Percentiles rank a stretch among this genome's conserved stretches.
These are phyloP conservation scores for Apostichopus californicus DNA, from an alignment of 35 echinoderm and acorn worm genomes.

Conservation along the genomic window DNA sequence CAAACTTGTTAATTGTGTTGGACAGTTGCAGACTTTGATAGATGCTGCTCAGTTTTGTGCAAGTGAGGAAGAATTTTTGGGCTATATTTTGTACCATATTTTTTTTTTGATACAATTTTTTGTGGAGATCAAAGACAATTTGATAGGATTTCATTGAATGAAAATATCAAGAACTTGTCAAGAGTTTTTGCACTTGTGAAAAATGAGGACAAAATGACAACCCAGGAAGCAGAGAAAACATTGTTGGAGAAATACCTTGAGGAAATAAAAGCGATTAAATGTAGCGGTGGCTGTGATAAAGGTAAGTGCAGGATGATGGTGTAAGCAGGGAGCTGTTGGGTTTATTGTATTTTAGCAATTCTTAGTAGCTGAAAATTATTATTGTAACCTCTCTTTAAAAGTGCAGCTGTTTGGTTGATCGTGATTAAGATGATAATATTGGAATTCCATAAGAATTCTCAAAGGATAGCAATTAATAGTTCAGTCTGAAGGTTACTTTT, in stretches of 20 bases:
- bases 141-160: not conserved
- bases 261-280: constrained; percentile 53
- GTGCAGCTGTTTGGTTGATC: too few species aligned
- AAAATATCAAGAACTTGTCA: not conserved
- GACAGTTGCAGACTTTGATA: not conserved
- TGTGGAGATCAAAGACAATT: too few species aligned
- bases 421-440: too few species aligned
- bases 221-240: constrained; percentile 39
- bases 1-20: not conserved
- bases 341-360: too few species aligned
- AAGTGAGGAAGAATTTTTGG: not conserved
- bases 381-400: too few species aligned
- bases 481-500: too few species aligned
- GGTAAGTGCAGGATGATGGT: not conserved
- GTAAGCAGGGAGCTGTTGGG: too few species aligned
- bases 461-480: too few species aligned
- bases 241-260: constrained; percentile 53
- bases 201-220: constrained; percentile 48
- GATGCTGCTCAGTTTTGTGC: not conserved
- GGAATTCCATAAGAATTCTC: too few species aligned
- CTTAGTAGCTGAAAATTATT: too few species aligned
- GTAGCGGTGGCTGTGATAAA: constrained; percentile 46
- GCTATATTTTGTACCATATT: not conserved
- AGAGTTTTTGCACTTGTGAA: not conserved
- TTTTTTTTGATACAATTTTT: not conserved